Percentiles rank a stretch among this genome's conserved stretches.
Conservation (phyloP, 1,140 invertebrate genomes). For the Anastrepha obliqua region DNA sequence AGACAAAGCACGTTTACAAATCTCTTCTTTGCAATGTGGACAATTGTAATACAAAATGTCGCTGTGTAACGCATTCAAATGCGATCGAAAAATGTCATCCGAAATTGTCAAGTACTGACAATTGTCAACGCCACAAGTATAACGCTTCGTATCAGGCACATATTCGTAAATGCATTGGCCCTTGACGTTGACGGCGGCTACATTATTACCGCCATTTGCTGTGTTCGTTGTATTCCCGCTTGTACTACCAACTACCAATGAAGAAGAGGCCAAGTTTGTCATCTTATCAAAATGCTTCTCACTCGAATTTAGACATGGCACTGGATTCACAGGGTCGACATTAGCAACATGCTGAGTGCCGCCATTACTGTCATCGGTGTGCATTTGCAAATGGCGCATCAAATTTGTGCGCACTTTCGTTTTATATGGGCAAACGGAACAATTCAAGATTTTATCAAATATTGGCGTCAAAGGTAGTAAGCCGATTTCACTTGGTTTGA, state of each 20-base stretch:
- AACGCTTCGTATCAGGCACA: constrained; percentile 80
- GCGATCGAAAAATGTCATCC: constrained; percentile 82
- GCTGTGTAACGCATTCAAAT: constrained; percentile 83
- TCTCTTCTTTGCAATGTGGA: constrained; percentile 79
- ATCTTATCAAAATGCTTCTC: constrained; percentile 90
- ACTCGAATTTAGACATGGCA: constrained; percentile 84
- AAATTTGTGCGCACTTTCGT: constrained; percentile 87
- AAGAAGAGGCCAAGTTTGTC: constrained; percentile 81
- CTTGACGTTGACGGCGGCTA: not conserved
- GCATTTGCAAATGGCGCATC: constrained; percentile 82
- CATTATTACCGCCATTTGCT: constrained; percentile 51
- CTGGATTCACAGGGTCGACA: constrained; percentile 84
- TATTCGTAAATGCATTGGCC: constrained; percentile 70
- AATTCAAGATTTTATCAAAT: constrained; percentile 79
- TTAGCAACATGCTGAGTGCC: constrained; percentile 77
- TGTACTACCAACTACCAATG: constrained; percentile 76
- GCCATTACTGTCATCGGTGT: constrained; percentile 69
- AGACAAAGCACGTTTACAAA: constrained; percentile 68
- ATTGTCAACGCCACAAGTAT: constrained; percentile 81
- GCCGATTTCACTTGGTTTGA: constrained; percentile 79
- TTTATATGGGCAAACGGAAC: constrained; percentile 80
- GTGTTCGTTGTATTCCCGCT: constrained; percentile 13
- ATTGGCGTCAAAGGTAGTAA: constrained; percentile 81
- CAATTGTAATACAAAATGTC: constrained; percentile 80
- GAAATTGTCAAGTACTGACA: constrained; percentile 84